phyloP scores from a whole-genome alignment of 2,888 invertebrate species.

The Aleiodes testaceus region DNA sequence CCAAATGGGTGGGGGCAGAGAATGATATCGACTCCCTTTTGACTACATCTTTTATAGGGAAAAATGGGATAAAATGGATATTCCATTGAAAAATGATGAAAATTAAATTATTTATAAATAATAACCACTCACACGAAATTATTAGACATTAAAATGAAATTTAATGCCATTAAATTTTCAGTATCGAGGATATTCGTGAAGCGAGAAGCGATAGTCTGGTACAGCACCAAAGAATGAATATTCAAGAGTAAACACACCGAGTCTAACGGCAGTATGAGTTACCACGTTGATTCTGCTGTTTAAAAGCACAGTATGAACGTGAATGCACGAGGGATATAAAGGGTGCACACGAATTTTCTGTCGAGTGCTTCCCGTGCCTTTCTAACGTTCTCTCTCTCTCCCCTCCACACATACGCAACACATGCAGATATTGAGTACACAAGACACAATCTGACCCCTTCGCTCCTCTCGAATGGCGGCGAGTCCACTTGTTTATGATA shows the following conservation, averaged over 20 bases:
- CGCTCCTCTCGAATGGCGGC: background rate
- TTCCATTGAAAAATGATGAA: too few species aligned
- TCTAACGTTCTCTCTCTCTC: conserved; percentile 8
- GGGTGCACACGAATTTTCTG: conserved; percentile 27
- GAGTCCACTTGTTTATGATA: conserved; percentile 65
- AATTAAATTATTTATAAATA: too few species aligned
- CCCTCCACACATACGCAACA: conserved; percentile 11
- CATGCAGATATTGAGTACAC: conserved; percentile 24
- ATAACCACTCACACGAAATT: too few species aligned
- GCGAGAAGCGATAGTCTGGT: conserved; percentile 18
- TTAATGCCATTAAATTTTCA: background rate
- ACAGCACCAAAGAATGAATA: conserved; percentile 64
- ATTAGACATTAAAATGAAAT: background rate
- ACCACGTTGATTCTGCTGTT: conserved; percentile 42
- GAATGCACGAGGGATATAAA: conserved; percentile 24
- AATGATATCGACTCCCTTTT: conserved; percentile 30
- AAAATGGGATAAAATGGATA: too few species aligned
- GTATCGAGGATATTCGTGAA: conserved; percentile 29
- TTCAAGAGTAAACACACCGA: conserved; percentile 65
- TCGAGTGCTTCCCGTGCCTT: conserved; percentile 18
- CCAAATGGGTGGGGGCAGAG: conserved; percentile 35
- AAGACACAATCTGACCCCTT: background rate
- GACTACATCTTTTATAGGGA: conserved; percentile 12
- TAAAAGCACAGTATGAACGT: conserved; percentile 31
- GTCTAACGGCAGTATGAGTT: conserved; percentile 33